Evolutionary conservation across 2,888 invertebrate species (phyloP).

Genomic region (Microctonus aethiopoides): DNA sequence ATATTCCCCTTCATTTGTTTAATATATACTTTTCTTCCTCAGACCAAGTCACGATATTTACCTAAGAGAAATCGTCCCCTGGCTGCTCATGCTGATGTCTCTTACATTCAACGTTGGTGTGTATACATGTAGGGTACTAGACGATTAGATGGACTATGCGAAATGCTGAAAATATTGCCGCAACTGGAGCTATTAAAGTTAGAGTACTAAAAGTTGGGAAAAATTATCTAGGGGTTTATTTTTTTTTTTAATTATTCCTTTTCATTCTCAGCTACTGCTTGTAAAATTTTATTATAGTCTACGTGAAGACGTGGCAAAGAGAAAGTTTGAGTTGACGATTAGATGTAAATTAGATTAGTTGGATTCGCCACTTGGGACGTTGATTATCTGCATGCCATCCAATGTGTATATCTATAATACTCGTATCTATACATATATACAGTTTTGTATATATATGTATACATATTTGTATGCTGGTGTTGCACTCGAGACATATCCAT

Average conservation of each 20-base stretch:
- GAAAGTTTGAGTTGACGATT: constrained; percentile 31
- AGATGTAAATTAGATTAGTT: constrained; percentile 26
- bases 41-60: constrained; percentile 18
- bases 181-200: constrained; percentile 35
- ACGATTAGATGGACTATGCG: constrained; percentile 27
- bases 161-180: constrained; percentile 22
- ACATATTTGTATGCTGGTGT: background rate
- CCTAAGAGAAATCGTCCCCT: constrained; percentile 5
- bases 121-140: background rate
- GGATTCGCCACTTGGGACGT: background rate
- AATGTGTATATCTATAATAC: background rate
- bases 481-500: too few relatives aligned
- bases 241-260: background rate
- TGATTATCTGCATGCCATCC: background rate
- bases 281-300: background rate
- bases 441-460: too few relatives aligned
- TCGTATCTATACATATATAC: too few relatives aligned
- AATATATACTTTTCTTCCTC: background rate
- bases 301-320: constrained; percentile 8
- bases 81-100: background rate
- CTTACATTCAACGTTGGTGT: constrained; percentile 8
- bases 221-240: too few relatives aligned
- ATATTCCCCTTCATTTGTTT: background rate
- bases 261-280: background rate
- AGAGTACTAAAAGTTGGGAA: too few relatives aligned